These are phyloP conservation scores for Limonius californicus DNA, from an alignment of 1,140 invertebrate species.

Conservation along the genomic window DNA sequence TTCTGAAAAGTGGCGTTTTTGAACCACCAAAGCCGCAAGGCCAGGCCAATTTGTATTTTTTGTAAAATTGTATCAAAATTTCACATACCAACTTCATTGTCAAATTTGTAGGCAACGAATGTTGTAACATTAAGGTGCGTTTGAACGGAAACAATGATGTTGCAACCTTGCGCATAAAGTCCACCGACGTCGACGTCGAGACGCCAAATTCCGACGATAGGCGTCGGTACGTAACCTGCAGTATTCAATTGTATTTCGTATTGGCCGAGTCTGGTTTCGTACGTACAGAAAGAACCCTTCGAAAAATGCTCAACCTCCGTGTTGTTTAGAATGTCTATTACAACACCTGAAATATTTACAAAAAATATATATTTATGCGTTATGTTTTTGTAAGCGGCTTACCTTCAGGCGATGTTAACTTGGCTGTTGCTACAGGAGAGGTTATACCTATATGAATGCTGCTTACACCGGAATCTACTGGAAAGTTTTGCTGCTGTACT, in stretches of 20 bases:
- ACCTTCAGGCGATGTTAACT: constrained; percentile 31
- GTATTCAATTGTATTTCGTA: constrained; percentile 35
- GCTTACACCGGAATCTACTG: constrained; percentile 34
- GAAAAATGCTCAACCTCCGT: constrained; percentile 24
- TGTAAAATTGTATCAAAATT: no score
- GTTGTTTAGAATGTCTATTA: constrained; percentile 26
- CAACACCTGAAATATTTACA: constrained; percentile 25
- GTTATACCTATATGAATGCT: constrained; percentile 34
- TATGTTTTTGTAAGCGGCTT: no score
- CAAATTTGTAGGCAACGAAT: no score
- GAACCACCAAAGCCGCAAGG: no score
- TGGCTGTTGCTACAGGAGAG: constrained; percentile 10
- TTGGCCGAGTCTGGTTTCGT: neutral
- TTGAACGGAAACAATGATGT: constrained; percentile 32
- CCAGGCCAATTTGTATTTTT: no score
- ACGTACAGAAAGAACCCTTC: constrained; percentile 18
- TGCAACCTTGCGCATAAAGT: constrained; percentile 25
- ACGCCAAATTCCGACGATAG: constrained; percentile 31
- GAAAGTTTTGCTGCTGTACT: constrained; percentile 25
- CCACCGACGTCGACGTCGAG: constrained; percentile 25
- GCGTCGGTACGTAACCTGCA: constrained; percentile 19
- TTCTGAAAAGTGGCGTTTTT: no score
- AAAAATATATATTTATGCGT: neutral
- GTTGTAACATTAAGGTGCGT: constrained; percentile 9
- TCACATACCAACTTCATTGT: no score